Evolutionary conservation across 2,797 vertebrate genomes (phyloP), one percentile per base, ranked within the genome.

Genomic region (Alcedo atthis): DNA sequence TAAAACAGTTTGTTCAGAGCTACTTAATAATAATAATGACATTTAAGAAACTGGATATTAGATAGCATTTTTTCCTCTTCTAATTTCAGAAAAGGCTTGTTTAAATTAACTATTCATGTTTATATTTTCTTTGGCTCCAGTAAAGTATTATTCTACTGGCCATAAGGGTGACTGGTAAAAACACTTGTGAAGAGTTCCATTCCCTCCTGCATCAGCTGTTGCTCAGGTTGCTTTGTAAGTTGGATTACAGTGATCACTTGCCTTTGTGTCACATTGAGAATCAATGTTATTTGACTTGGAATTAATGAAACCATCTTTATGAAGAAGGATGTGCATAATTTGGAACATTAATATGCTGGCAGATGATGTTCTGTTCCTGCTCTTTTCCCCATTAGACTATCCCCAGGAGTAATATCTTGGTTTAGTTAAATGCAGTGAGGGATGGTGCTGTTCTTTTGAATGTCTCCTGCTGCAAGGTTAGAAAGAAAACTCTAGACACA

Each of bases 301-400:
- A 92, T 76, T 91, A 93, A 95, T 93, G 74, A 86, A 68, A 17
- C 35, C 35, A 55, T 68, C 53, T 92, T 83, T 80, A 86, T 91
- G 77, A 67, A 93, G 80, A 91, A 91, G 75, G 78, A 87, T 92
- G 68, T 93, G 88, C 86, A 86, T 91, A 94, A 95, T 86, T 85
- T 90, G 37, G 78, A 70, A 57, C 85, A 93, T 92, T 96, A 89
- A 84, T 86, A 83, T 62, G 85, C 85, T 87, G 68, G 76, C 80
- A 93, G 83, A 70, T 82, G 54, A 93, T 82, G 88, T 58, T 94
- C 46, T 80, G 67, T 91, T 85, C 68, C 61, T 94, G 69, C 63
- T 93, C 70, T 69, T 91, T 89, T 91, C n/a, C 53, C 62, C 80
- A 40, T 93, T 70, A 93, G 26, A 35, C 63, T 82, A 69, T 77